Conservation (phyloP, 2,888 invertebrate species). For the Caenorhabditis uteleia region DNA sequence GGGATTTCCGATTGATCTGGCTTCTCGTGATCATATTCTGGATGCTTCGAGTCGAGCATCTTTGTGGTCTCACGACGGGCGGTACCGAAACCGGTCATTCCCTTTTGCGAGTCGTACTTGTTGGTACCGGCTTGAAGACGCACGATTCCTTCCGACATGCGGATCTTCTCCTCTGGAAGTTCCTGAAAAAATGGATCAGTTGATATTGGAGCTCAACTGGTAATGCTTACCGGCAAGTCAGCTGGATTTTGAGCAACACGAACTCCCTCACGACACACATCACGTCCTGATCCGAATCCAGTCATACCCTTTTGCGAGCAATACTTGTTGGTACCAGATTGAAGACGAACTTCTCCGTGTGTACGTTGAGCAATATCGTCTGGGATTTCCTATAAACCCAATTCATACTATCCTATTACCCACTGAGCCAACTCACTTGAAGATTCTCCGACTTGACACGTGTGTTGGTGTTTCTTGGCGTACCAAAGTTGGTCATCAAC, state of each 20-base stretch:
- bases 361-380: constrained; percentile 65
- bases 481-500: constrained; percentile 70
- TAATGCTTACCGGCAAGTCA: constrained; percentile 60
- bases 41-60: constrained; percentile 69
- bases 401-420: neutral
- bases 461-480: constrained; percentile 68
- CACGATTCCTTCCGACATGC: constrained; percentile 69
- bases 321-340: constrained; percentile 68
- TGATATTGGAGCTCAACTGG: neutral
- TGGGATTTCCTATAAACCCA: constrained; percentile 63
- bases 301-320: constrained; percentile 63
- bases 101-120: constrained; percentile 70
- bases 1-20: constrained; percentile 69
- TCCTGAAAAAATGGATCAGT: constrained; percentile 50
- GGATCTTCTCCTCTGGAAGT: constrained; percentile 70
- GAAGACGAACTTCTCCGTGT: constrained; percentile 69
- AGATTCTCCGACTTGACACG: constrained; percentile 65
- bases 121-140: constrained; percentile 69
- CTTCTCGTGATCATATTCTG: constrained; percentile 69
- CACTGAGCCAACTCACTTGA: constrained; percentile 36
- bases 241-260: constrained; percentile 62
- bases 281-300: constrained; percentile 69
- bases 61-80: constrained; percentile 69
- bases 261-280: constrained; percentile 68
- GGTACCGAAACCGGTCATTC: constrained; percentile 69